A percentile compares a stretch with the other conserved stretches of the same genome.
Evolutionary conservation across 2,113 vertebrate genomes (phyloP).

Genomic region (Rhadina sibilatrix): DNA sequence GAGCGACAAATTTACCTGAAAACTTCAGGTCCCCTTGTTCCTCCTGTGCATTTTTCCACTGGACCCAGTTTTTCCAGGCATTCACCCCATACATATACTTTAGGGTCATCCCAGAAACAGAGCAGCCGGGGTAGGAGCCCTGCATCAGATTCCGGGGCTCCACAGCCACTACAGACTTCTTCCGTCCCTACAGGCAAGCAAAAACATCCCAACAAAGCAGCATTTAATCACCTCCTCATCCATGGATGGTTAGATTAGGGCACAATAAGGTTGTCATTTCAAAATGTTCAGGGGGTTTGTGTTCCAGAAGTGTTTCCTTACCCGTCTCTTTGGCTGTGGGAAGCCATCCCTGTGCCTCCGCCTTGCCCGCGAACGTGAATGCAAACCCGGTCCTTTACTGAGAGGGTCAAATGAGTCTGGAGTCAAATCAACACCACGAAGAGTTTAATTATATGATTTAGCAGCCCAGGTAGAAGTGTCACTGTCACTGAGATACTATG

Average conservation of each 20-base stretch:
- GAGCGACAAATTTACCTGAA: constrained; percentile 65
- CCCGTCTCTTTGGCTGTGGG: constrained; percentile 82
- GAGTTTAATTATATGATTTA: constrained; percentile 29
- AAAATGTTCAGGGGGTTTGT: background rate
- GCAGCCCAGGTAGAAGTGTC: background rate
- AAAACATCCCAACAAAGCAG: background rate
- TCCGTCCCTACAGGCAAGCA: constrained; percentile 73
- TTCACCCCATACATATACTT: constrained; percentile 92
- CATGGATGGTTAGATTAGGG: background rate
- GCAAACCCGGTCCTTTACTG: constrained; percentile 76
- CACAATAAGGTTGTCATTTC: background rate
- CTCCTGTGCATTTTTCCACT: constrained; percentile 87
- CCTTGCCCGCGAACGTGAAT: constrained; percentile 73
- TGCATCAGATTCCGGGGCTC: constrained; percentile 69
- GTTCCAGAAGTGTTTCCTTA: constrained; percentile 66
- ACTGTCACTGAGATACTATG: background rate
- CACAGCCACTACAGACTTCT: constrained; percentile 77
- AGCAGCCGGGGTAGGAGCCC: constrained; percentile 75
- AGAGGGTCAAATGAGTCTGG: constrained; percentile 82
- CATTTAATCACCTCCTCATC: background rate
- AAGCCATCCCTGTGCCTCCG: constrained; percentile 85
- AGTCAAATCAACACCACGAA: constrained; percentile 59
- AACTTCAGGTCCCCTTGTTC: constrained; percentile 83
- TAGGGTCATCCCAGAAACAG: constrained; percentile 80
- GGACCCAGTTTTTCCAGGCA: constrained; percentile 94